Evolutionary conservation across 2,888 invertebrate genomes (phyloP).

Genomic region (Folsomia candida): DNA sequence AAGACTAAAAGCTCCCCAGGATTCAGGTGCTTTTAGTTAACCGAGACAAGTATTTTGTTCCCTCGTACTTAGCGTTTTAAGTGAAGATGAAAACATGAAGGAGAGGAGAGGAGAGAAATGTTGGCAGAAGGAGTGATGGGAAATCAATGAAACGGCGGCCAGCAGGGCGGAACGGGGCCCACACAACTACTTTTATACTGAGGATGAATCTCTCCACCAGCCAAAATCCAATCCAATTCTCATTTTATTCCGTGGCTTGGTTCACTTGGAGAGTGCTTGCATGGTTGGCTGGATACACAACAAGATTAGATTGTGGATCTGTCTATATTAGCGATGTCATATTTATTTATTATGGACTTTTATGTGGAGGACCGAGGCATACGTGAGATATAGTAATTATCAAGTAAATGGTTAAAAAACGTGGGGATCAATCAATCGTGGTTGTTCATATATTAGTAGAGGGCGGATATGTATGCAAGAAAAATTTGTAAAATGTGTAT

Average conservation of each 20-base stretch:
- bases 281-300: no score
- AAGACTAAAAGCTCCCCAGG: background rate
- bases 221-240: background rate
- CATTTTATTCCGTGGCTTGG: background rate
- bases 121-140: slow-evolving; percentile 17
- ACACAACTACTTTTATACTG: background rate
- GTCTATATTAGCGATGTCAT: no score
- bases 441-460: no score
- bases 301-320: no score
- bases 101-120: background rate
- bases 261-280: no score
- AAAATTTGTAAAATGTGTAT: no score
- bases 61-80: slow-evolving; percentile 10
- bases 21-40: slow-evolving; percentile 19
- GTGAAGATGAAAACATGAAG: slow-evolving; percentile 19
- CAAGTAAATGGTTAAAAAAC: no score
- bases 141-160: slow-evolving; percentile 9
- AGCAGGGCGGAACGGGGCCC: slow-evolving; percentile 10
- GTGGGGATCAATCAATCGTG: no score
- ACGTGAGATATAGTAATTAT: no score
- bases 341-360: no score
- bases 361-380: no score
- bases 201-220: background rate
- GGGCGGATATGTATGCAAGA: no score
- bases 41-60: slow-evolving; percentile 9